Evolutionary conservation across 2,888 invertebrate species (phyloP).

Genomic region (Brenthis ino): DNA sequence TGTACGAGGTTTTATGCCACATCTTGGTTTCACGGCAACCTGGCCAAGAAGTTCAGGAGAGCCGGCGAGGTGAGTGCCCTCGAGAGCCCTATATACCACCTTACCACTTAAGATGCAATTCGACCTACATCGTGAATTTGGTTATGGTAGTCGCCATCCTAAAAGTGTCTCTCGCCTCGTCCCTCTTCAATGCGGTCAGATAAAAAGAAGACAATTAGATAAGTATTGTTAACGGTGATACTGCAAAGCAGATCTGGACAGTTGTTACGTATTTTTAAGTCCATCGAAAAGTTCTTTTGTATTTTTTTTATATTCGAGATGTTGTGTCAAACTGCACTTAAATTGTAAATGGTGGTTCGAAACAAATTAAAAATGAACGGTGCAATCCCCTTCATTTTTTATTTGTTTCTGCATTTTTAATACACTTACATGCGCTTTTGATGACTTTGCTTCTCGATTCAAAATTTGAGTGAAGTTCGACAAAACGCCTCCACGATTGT

Average conservation of each 20-base stretch:
- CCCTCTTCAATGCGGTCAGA: conserved; percentile 80
- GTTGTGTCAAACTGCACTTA: conserved; percentile 82
- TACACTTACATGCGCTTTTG: conserved; percentile 57
- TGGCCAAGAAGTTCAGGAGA: conserved; percentile 74
- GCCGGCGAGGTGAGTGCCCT: conserved; percentile 80
- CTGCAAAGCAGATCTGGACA: conserved; percentile 80
- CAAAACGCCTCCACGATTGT: conserved; percentile 54
- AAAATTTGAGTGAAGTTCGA: conserved; percentile 80
- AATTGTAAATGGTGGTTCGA: conserved; percentile 76
- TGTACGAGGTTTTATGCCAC: conserved; percentile 81
- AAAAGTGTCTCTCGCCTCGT: conserved; percentile 78
- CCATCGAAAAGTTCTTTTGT: conserved; percentile 58
- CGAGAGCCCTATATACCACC: conserved; percentile 78
- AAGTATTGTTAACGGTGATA: conserved; percentile 79
- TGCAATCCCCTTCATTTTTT: conserved; percentile 46
- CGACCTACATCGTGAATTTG: conserved; percentile 81
- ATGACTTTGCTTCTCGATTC: conserved; percentile 62
- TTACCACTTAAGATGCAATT: conserved; percentile 82
- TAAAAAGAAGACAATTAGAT: conserved; percentile 72
- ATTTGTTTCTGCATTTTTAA: conserved; percentile 55
- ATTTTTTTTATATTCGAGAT: conserved; percentile 60
- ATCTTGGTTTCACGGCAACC: conserved; percentile 80
- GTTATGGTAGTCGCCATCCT: conserved; percentile 80
- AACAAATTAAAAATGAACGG: conserved; percentile 51
- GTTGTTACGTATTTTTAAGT: conserved; percentile 80